Conservation (phyloP, 2,888 invertebrate species). For the Marronus borbonicus region DNA sequence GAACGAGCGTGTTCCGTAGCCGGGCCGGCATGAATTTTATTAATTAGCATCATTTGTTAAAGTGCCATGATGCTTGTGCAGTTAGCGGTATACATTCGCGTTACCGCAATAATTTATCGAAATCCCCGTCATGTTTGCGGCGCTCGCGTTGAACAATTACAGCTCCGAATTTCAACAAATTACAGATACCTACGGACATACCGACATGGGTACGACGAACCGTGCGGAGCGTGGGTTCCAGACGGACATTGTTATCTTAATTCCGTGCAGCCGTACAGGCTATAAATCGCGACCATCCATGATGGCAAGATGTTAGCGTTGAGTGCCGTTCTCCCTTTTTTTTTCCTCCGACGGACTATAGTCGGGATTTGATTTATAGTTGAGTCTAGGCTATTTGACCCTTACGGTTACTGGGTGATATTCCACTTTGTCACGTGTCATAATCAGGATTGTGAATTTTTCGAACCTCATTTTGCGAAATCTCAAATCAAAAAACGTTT, state of each 20-base stretch:
- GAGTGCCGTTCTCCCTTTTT: neutral
- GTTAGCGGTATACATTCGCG: conserved; percentile 19
- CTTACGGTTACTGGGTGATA: too few relatives aligned
- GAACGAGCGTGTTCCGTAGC: conserved; percentile 2
- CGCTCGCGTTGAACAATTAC: conserved; percentile 40
- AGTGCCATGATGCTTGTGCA: conserved; percentile 28
- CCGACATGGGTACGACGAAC: conserved; percentile 10
- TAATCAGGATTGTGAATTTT: too few relatives aligned
- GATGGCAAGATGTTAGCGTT: neutral
- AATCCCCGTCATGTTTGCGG: conserved; percentile 42
- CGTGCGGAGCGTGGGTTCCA: neutral
- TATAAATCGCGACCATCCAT: neutral
- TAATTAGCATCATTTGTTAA: conserved; percentile 41
- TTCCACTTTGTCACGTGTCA: too few relatives aligned
- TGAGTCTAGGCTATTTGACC: too few relatives aligned
- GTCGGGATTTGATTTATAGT: too few relatives aligned
- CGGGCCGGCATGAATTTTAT: conserved; percentile 33
- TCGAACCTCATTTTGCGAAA: too few relatives aligned
- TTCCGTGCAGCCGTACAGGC: neutral
- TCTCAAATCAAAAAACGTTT: too few relatives aligned
- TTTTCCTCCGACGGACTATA: neutral
- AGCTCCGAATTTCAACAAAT: conserved; percentile 29
- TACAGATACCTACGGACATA: conserved; percentile 20
- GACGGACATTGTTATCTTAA: conserved; percentile 25
- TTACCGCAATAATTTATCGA: conserved; percentile 44